Percentiles rank a stretch among this genome's conserved stretches.
phyloP scores from a whole-genome alignment of 2,113 vertebrate species.

The Romanogobio albipinnatus region DNA sequence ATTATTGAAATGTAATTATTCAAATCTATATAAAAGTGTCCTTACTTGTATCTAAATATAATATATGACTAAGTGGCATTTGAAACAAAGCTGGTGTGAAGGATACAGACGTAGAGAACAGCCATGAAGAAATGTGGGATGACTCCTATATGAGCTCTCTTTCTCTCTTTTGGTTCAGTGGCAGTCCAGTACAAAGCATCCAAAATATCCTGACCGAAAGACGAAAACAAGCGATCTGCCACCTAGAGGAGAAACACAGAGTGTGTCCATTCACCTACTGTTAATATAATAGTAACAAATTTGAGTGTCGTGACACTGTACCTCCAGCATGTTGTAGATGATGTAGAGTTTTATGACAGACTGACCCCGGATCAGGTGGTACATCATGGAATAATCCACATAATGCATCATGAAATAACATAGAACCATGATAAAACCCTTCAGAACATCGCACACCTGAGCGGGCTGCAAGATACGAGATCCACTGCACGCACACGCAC shows the following conservation, averaged over 20 bases:
- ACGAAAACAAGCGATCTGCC: conserved; percentile 97
- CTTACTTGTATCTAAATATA: not conserved
- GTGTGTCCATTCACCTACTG: not conserved
- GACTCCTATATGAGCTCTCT: conserved; percentile 94
- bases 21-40: not conserved
- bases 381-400: conserved; percentile 99
- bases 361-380: conserved; percentile 96
- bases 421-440: conserved; percentile 93
- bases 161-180: conserved; percentile 95
- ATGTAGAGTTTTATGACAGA: conserved; percentile 99
- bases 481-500: conserved; percentile 74
- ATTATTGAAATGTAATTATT: not conserved
- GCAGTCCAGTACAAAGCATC: conserved; percentile 99
- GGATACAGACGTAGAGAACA: conserved; percentile 99
- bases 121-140: conserved; percentile 98
- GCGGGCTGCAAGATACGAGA: conserved; percentile 94
- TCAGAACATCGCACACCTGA: conserved; percentile 96
- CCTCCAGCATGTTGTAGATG: conserved; percentile 99
- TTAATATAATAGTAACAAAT: not conserved
- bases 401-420: conserved; percentile 99
- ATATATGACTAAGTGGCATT: not conserved
- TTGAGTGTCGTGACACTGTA: conserved; percentile 61
- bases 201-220: conserved; percentile 97
- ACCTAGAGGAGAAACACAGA: conserved; percentile 75
- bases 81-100: conserved; percentile 59